Evolutionary conservation across 2,797 vertebrate genomes (phyloP).

Genomic region (Numenius phaeopus): DNA sequence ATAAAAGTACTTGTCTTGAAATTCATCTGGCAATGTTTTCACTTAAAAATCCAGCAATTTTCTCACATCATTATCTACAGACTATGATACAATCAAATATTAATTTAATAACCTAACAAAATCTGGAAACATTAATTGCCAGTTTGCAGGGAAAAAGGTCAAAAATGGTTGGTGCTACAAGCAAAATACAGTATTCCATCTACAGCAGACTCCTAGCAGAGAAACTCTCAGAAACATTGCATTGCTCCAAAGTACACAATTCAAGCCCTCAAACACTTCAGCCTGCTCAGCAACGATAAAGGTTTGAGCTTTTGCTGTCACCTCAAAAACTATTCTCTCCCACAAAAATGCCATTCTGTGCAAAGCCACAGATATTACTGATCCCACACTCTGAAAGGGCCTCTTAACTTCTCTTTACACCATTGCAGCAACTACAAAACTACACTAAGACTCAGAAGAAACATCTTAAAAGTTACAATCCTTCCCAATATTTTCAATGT

Average conservation of each 20-base stretch:
- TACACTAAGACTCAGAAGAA: not conserved
- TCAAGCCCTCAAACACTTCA: constrained; percentile 27
- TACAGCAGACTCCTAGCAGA: not conserved
- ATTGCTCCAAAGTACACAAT: not conserved
- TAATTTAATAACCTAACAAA: not conserved
- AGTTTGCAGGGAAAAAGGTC: not conserved
- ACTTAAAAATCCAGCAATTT: not conserved
- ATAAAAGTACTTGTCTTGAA: not conserved
- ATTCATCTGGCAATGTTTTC: not conserved
- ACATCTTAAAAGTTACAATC: not conserved
- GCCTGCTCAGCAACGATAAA: constrained; percentile 32
- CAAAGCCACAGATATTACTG: not conserved
- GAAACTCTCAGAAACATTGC: not conserved
- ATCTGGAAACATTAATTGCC: not conserved
- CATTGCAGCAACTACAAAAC: not conserved
- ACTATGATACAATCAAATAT: not conserved
- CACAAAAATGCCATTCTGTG: not conserved
- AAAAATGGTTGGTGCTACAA: not conserved
- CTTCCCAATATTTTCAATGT: not conserved
- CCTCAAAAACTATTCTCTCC: constrained; percentile 35
- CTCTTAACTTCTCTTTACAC: not conserved
- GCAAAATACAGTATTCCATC: not conserved
- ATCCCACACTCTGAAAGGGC: not conserved
- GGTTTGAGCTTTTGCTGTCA: not conserved
- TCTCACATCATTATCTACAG: not conserved